A percentile compares a stretch with the other conserved stretches of the same genome.
These are phyloP conservation scores for Chloroclysta siterata DNA, from an alignment of 2,888 invertebrate genomes.

Conservation along the genomic window DNA sequence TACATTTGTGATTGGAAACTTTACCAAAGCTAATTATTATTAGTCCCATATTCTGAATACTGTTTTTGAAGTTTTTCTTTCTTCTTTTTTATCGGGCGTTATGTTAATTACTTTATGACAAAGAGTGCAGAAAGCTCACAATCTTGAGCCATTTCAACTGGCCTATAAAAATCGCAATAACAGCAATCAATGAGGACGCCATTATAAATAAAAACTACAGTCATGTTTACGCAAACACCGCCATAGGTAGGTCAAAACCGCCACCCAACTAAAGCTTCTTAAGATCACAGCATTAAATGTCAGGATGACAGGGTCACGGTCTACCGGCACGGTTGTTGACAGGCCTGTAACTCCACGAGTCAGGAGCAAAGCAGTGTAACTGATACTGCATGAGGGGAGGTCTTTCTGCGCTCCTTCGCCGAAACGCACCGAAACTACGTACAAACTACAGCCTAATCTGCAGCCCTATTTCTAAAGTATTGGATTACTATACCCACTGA, in stretches of 20 bases:
- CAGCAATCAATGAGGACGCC: too few relatives aligned
- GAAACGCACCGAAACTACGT: slow-evolving; percentile 47
- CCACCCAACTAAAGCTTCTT: neutral
- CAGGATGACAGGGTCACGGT: slow-evolving; percentile 50
- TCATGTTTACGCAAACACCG: too few relatives aligned
- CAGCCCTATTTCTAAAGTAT: slow-evolving; percentile 20
- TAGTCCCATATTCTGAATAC: too few relatives aligned
- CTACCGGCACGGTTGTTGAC: slow-evolving; percentile 60
- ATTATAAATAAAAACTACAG: too few relatives aligned
- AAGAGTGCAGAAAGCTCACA: too few relatives aligned
- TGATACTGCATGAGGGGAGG: slow-evolving; percentile 64
- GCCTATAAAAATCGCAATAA: too few relatives aligned
- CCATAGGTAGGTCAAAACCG: neutral
- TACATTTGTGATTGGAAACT: too few relatives aligned
- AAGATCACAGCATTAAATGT: neutral
- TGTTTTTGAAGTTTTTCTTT: too few relatives aligned
- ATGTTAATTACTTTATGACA: too few relatives aligned
- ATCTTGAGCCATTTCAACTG: too few relatives aligned
- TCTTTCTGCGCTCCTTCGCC: slow-evolving; percentile 64
- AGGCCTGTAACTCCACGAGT: slow-evolving; percentile 47
- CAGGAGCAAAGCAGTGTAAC: slow-evolving; percentile 51
- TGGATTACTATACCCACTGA: slow-evolving; percentile 29
- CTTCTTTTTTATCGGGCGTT: too few relatives aligned
- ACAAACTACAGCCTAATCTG: slow-evolving; percentile 19
- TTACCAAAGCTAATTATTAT: too few relatives aligned